Evolutionary conservation across 2,113 vertebrate species (phyloP).

Genomic region (Leptosomus discolor): DNA sequence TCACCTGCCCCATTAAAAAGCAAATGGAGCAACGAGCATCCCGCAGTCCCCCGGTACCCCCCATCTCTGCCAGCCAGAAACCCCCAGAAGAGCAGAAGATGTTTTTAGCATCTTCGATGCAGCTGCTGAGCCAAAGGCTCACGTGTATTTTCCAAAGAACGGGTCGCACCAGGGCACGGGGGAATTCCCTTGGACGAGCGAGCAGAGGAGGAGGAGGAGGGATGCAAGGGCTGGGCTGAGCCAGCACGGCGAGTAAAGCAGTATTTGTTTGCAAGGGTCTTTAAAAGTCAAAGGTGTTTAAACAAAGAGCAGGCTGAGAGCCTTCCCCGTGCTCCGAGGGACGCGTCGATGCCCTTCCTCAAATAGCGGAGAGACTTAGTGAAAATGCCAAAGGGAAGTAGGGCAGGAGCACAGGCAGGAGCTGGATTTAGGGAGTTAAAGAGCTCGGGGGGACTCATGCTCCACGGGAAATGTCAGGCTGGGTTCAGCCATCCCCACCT

Average conservation of each 20-base stretch:
- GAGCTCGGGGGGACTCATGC: fast-evolving
- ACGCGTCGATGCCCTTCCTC: not conserved
- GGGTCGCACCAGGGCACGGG: fast-evolving
- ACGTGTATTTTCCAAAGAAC: not conserved
- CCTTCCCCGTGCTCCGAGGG: not conserved
- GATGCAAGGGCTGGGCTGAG: not conserved
- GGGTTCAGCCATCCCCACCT: not conserved
- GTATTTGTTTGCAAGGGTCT: not conserved
- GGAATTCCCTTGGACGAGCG: not conserved
- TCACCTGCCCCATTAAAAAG: not conserved
- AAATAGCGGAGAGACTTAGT: not conserved
- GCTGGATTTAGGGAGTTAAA: not conserved
- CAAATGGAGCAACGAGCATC: not conserved
- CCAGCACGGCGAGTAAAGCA: fast-evolving
- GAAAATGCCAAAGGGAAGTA: not conserved
- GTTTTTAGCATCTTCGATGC: not conserved
- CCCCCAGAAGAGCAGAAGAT: not conserved
- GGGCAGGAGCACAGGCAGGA: not conserved
- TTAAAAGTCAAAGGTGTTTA: slow-evolving; percentile 14
- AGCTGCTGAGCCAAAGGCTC: not conserved
- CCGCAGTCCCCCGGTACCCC: fast-evolving
- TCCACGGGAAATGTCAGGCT: not conserved
- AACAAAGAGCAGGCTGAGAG: not conserved
- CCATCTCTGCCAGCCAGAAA: not conserved
- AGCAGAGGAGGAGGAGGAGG: not conserved